Evolutionary conservation across 2,888 invertebrate genomes (phyloP), one percentile per base, ranked within the genome.

Genomic region (Macropis europaea): DNA sequence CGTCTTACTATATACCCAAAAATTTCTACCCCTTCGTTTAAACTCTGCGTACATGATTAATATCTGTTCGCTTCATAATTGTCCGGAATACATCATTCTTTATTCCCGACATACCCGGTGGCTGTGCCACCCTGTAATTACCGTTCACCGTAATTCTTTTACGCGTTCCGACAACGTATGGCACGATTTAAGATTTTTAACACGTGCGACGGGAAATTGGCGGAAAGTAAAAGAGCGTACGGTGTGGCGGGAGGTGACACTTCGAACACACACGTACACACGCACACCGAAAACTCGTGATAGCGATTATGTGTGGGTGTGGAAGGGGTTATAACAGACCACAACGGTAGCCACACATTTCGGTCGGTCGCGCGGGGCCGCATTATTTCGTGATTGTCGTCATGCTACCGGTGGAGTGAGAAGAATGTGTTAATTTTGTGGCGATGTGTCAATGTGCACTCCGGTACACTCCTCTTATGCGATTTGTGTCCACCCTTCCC

Each of bases 351-450:
- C 86, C 87, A 79, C 88, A 86, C 85, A 88, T 89, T 88, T 89
- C 86, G 85, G 81, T 77, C 85, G 83, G 74, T 82, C 79, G 82
- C 82, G 82, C 82, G 83, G 78, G 79, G 81, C 80, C 85, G 83
- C 88, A 86, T 87, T 88, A 88, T 88, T 89, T 87, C 86, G 85
- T 86, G 88, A 89, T 88, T 88, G 88, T 87, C 87, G 86, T 77
- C 83, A 56, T 67, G 77, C 75, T 73, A 63, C 47, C 70, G 70
- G 79, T 80, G 86, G 86, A 81, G 86, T 82, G 86, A 85, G 86
- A 86, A 87, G 86, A 87, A 86, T 87, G 86, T 86, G 86, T 86
- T 87, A 86, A 86, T 87, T 87, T 87, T 85, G 85, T 84, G 83
- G 86, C 77, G 81, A 85, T 85, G 85, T 84, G 84, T 86, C 86